Evolutionary conservation across 2,888 invertebrate genomes (phyloP).

Genomic region (Acanthosepion pharaonis): DNA sequence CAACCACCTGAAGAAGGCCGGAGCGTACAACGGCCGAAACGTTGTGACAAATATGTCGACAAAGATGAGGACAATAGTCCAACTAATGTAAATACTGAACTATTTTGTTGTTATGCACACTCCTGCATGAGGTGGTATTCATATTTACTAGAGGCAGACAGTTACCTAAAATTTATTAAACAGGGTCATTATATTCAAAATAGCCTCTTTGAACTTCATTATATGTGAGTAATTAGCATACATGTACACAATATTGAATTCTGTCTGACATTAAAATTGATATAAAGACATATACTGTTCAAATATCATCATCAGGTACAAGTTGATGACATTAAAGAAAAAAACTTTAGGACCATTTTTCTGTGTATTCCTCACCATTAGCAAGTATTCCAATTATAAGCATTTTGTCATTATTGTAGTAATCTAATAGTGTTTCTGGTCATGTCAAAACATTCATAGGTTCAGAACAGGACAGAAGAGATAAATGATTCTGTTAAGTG

Average conservation of each 20-base stretch:
- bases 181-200: too few relatives aligned
- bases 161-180: too few relatives aligned
- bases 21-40: too few relatives aligned
- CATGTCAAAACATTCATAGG: neutral
- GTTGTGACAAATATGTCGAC: too few relatives aligned
- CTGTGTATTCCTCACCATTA: neutral
- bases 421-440: neutral
- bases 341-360: neutral
- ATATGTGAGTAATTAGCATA: neutral
- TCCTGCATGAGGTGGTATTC: too few relatives aligned
- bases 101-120: too few relatives aligned
- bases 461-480: neutral
- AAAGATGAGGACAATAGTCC: too few relatives aligned
- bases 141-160: too few relatives aligned
- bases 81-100: too few relatives aligned
- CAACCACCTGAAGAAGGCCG: too few relatives aligned
- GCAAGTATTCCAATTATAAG: neutral
- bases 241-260: neutral
- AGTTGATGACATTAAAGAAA: neutral
- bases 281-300: neutral
- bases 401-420: neutral
- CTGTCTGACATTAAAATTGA: conserved; percentile 25
- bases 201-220: too few relatives aligned
- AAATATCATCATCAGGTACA: conserved; percentile 12
- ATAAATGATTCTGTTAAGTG: neutral